Conservation (phyloP, 2,888 invertebrate species). For the Drosophila mercatorum region DNA sequence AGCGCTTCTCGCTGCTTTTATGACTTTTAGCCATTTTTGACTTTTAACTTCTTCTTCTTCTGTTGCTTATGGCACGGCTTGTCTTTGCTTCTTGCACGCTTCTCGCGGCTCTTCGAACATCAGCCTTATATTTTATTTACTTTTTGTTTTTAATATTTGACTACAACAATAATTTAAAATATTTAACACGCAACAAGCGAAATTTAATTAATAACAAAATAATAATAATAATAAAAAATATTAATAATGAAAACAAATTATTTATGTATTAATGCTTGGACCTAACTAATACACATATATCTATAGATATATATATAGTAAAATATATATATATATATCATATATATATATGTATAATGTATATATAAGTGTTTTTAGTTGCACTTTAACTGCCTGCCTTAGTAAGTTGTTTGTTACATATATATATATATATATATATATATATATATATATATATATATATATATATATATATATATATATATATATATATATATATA, state of each 20-base stretch:
- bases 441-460: slow-evolving; percentile 24
- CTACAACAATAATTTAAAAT: slow-evolving; percentile 49
- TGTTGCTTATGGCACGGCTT: slow-evolving; percentile 12
- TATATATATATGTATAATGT: slow-evolving; percentile 17
- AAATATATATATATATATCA: slow-evolving; percentile 23
- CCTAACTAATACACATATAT: slow-evolving; percentile 48
- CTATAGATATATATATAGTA: slow-evolving; percentile 28
- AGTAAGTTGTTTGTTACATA: slow-evolving; percentile 24
- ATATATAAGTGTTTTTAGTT: slow-evolving; percentile 52
- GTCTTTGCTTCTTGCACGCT: background rate
- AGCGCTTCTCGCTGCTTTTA: background rate
- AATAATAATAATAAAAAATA: slow-evolving; percentile 32
- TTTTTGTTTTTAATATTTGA: slow-evolving; percentile 38
- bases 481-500: slow-evolving; percentile 63
- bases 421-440: slow-evolving; percentile 46
- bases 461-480: slow-evolving; percentile 38
- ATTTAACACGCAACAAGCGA: slow-evolving; percentile 40
- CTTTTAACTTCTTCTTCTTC: background rate
- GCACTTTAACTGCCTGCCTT: slow-evolving; percentile 60
- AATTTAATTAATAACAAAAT: slow-evolving; percentile 26
- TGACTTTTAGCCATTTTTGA: background rate
- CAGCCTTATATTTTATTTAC: slow-evolving; percentile 21
- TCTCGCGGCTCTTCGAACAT: slow-evolving; percentile 2
- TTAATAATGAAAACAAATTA: slow-evolving; percentile 28
- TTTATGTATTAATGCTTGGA: slow-evolving; percentile 39